A percentile compares a stretch with the other conserved stretches of the same genome.
Conservation (phyloP, 2,888 invertebrate species). For the Perithous albicinctus region DNA sequence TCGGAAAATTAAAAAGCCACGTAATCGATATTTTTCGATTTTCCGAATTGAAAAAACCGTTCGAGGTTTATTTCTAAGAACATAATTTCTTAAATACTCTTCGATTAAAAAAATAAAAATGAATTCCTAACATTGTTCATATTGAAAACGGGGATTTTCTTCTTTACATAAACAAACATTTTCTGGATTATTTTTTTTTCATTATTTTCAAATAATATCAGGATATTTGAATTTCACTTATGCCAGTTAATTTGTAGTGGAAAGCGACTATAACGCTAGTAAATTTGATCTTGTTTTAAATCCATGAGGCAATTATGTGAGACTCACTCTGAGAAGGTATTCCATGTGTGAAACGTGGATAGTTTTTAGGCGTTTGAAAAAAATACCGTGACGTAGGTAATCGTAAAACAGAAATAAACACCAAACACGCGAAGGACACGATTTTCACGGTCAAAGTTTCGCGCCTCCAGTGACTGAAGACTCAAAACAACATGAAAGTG, state of each 20-base stretch:
- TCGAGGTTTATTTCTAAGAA: too few species aligned
- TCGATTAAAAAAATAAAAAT: background rate
- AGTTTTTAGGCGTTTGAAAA: background rate
- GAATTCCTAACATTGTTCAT: background rate
- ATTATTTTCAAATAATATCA: background rate
- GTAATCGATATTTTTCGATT: too few species aligned
- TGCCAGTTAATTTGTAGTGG: background rate
- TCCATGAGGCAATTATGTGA: background rate
- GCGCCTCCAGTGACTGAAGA: background rate
- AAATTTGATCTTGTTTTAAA: too few species aligned
- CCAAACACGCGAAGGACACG: background rate
- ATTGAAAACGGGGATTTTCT: too few species aligned
- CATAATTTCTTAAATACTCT: background rate
- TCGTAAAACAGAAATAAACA: background rate
- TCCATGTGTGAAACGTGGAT: conserved; percentile 40
- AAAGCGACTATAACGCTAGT: background rate
- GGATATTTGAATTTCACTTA: background rate
- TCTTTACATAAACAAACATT: background rate
- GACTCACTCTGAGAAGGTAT: conserved; percentile 58
- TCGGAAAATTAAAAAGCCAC: too few species aligned
- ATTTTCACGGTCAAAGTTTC: background rate
- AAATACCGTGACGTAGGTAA: background rate
- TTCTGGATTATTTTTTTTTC: background rate
- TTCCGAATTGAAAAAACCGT: too few species aligned
- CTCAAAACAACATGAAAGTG: background rate